A percentile compares a stretch with the other conserved stretches of the same genome.
Conservation (phyloP, 2,888 invertebrate species). For the Lacanobia oleracea region DNA sequence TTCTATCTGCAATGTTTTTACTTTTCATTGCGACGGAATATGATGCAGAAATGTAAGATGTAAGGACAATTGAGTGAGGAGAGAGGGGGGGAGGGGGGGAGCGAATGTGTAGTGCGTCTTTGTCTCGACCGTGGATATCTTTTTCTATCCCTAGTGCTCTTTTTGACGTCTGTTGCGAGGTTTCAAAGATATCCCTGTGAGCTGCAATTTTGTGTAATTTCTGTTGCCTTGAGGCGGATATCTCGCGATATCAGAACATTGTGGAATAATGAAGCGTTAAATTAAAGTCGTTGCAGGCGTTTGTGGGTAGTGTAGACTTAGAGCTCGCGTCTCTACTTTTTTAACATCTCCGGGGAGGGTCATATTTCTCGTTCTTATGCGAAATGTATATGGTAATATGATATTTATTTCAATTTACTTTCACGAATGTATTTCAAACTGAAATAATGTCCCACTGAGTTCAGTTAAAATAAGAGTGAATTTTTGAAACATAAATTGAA, state of each 20-base stretch:
- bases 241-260: conserved; percentile 41
- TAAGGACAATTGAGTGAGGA: conserved; percentile 88
- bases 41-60: conserved; percentile 90
- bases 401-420: conserved; percentile 58
- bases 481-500: conserved; percentile 20
- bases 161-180: conserved; percentile 70
- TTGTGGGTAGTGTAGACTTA: conserved; percentile 11
- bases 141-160: conserved; percentile 73
- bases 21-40: conserved; percentile 89
- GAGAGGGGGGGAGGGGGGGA: conserved; percentile 70
- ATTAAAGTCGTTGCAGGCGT: conserved; percentile 36
- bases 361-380: conserved; percentile 46
- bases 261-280: conserved; percentile 43
- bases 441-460: conserved; percentile 45
- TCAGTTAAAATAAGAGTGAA: conserved; percentile 28
- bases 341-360: conserved; percentile 44
- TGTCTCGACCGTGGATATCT: conserved; percentile 77
- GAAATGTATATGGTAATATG: conserved; percentile 51
- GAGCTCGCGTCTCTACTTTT: conserved; percentile 37
- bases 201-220: conserved; percentile 48
- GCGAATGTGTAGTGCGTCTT: conserved; percentile 81
- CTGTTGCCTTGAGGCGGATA: conserved; percentile 21
- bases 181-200: conserved; percentile 52
- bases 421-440: conserved; percentile 41
- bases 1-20: conserved; percentile 85